Percentiles rank a stretch among this genome's conserved stretches.
These are phyloP conservation scores for Knipowitschia caucasica DNA, from an alignment of 2,797 vertebrate species.

Conservation along the genomic window DNA sequence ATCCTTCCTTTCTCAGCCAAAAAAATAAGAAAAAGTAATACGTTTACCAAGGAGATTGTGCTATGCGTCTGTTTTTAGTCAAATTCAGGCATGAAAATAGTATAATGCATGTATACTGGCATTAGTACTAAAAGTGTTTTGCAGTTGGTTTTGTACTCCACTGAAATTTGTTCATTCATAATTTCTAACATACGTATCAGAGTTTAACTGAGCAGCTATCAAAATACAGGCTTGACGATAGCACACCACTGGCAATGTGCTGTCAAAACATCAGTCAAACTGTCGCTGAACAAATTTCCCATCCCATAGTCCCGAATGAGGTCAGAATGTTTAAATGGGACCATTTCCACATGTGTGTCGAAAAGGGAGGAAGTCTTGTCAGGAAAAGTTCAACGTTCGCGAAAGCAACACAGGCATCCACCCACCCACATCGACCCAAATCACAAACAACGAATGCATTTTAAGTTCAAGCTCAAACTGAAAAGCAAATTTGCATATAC, in stretches of 20 bases:
- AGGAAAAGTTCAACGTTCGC: slow-evolving; percentile 9
- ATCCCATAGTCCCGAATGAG: slow-evolving; percentile 40
- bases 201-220: slow-evolving; percentile 37
- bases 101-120: background rate
- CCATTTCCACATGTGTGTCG: slow-evolving; percentile 33
- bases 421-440: slow-evolving; percentile 6
- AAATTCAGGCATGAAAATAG: no score
- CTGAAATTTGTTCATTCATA: slow-evolving; percentile 14
- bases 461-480: slow-evolving; percentile 1
- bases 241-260: background rate
- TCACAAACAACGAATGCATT: background rate
- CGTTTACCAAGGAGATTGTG: no score
- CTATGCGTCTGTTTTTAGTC: no score
- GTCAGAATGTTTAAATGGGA: slow-evolving; percentile 54
- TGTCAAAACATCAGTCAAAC: slow-evolving; percentile 20
- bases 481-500: background rate
- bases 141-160: slow-evolving; percentile 16
- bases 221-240: slow-evolving; percentile 30
- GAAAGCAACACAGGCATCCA: slow-evolving; percentile 7
- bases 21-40: no score
- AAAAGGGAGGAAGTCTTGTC: slow-evolving; percentile 27
- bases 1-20: background rate
- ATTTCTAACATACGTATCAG: background rate
- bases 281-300: slow-evolving; percentile 14
- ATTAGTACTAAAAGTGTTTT: slow-evolving; percentile 18